These are phyloP conservation scores for Carlito syrichta DNA, from an alignment of 2,113 vertebrate species.

Conservation along the genomic window DNA sequence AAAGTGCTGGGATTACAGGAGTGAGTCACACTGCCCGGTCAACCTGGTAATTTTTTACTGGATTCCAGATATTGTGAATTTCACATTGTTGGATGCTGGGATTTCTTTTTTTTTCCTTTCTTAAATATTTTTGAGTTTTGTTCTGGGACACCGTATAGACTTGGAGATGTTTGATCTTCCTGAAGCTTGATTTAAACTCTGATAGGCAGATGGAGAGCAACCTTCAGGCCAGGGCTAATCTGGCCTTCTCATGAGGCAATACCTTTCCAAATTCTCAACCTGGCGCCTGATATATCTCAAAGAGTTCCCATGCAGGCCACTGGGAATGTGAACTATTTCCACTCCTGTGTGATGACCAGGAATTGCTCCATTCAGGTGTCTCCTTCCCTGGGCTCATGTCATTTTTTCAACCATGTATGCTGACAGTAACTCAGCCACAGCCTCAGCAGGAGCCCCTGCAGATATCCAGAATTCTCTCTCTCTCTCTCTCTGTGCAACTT, in stretches of 20 bases:
- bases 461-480: background rate
- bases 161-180: background rate
- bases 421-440: background rate
- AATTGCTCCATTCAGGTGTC: background rate
- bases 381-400: background rate
- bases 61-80: background rate
- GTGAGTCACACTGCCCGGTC: too few species aligned
- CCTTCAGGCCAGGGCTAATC: background rate
- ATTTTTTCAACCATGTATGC: background rate
- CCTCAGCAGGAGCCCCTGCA: background rate
- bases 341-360: background rate
- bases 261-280: background rate
- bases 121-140: slow-evolving; percentile 27
- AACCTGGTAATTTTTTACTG: background rate
- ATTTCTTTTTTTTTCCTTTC: background rate
- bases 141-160: background rate
- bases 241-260: background rate
- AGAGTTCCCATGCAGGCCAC: background rate
- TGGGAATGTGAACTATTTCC: background rate
- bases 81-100: background rate
- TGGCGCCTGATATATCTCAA: background rate
- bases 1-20: too few species aligned
- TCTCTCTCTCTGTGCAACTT: background rate
- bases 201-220: background rate
- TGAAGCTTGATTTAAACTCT: background rate